Evolutionary conservation across 2,797 vertebrate species (phyloP).

Genomic region (Spinibarbus caldwelli): DNA sequence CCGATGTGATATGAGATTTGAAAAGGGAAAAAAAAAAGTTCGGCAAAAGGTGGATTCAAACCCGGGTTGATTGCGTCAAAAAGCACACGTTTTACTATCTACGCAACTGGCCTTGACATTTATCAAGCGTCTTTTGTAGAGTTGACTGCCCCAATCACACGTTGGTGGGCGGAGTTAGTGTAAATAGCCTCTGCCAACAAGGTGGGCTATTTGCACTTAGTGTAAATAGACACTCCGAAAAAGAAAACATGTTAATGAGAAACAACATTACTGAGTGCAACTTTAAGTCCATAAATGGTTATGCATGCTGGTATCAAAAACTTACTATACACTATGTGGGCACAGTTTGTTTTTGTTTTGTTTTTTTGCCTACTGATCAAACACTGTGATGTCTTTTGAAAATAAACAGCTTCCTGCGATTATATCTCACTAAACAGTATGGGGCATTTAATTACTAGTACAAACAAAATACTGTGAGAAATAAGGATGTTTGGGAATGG

Average conservation of each 20-base stretch:
- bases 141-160: not conserved
- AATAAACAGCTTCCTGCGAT: not conserved
- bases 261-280: not conserved
- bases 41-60: no score
- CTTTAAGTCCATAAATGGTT: not conserved
- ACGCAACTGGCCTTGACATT: not conserved
- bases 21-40: not conserved
- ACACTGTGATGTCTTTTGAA: constrained; percentile 15
- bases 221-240: not conserved
- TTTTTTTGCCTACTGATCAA: not conserved
- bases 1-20: not conserved
- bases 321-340: not conserved
- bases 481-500: constrained; percentile 18
- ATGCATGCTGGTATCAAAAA: not conserved
- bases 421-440: constrained; percentile 18
- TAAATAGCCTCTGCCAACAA: not conserved
- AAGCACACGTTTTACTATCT: not conserved
- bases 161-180: not conserved
- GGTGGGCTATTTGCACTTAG: not conserved
- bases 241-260: not conserved
- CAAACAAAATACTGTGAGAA: constrained; percentile 8
- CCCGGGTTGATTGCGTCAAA: not conserved
- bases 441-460: not conserved
- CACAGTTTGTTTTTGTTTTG: not conserved
- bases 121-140: not conserved